Conservation (phyloP, 2,797 vertebrate species). For the Phataginus tetradactyla region DNA sequence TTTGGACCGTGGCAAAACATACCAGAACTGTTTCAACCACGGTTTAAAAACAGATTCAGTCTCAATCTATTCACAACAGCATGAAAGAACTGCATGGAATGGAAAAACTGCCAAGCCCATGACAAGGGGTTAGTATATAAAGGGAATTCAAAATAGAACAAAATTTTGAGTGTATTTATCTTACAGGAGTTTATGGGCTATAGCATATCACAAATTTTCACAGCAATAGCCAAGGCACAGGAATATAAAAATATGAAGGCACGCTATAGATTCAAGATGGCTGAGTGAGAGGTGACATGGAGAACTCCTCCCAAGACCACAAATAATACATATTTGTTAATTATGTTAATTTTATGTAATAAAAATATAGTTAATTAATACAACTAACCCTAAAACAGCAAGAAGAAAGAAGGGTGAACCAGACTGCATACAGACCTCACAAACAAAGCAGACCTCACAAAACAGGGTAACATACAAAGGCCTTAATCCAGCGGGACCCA, state of each 20-base stretch:
- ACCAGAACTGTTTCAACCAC: background rate
- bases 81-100: background rate
- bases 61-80: background rate
- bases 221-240: background rate
- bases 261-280: too few species aligned
- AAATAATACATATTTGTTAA: too few species aligned
- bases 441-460: too few species aligned
- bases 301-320: too few species aligned
- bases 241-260: background rate
- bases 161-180: background rate
- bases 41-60: background rate
- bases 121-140: background rate
- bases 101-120: background rate
- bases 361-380: too few species aligned
- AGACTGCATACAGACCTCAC: too few species aligned
- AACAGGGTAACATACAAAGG: too few species aligned
- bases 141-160: background rate
- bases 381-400: too few species aligned
- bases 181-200: background rate
- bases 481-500: too few species aligned
- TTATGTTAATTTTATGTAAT: too few species aligned
- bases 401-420: too few species aligned
- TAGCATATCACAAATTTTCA: background rate
- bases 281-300: too few species aligned
- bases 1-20: background rate